A percentile compares a stretch with the other conserved stretches of the same genome.
These are phyloP conservation scores for Brachionus paranguensis DNA, from an alignment of 1,140 invertebrate species.

Conservation along the genomic window DNA sequence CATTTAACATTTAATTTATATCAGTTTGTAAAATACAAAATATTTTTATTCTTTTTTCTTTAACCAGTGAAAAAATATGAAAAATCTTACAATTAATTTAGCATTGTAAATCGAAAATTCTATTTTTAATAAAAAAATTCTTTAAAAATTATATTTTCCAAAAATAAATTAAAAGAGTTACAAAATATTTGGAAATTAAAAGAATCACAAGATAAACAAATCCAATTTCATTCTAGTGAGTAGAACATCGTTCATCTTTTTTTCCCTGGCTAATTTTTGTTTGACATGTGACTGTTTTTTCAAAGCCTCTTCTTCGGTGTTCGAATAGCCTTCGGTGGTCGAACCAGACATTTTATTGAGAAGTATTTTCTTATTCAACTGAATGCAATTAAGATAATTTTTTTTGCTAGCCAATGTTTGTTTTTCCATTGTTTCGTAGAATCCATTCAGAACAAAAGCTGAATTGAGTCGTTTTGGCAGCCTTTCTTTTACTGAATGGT, in stretches of 20 bases:
- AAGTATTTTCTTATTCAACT: neutral
- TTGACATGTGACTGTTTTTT: neutral
- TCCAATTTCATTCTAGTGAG: slow-evolving; percentile 30
- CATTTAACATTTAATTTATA: too few species aligned
- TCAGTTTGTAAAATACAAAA: too few species aligned
- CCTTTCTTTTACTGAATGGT: neutral
- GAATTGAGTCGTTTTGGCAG: neutral
- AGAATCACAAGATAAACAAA: neutral
- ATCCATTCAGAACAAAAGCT: neutral
- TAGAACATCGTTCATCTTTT: neutral
- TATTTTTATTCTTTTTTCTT: too few species aligned
- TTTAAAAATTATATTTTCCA: too few species aligned
- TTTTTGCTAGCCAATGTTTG: neutral
- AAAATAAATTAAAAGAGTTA: too few species aligned
- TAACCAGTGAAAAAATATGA: too few species aligned
- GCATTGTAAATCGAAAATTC: too few species aligned
- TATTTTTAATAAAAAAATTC: too few species aligned
- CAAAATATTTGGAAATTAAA: neutral
- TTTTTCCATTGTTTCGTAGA: neutral
- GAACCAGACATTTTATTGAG: neutral
- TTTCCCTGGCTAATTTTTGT: neutral
- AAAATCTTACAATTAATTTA: too few species aligned
- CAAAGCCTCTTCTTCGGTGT: neutral
- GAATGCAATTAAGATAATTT: neutral
- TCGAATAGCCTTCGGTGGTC: too few species aligned